Conservation (phyloP, 2,888 invertebrate genomes). For the Nephrotoma appendiculata region DNA sequence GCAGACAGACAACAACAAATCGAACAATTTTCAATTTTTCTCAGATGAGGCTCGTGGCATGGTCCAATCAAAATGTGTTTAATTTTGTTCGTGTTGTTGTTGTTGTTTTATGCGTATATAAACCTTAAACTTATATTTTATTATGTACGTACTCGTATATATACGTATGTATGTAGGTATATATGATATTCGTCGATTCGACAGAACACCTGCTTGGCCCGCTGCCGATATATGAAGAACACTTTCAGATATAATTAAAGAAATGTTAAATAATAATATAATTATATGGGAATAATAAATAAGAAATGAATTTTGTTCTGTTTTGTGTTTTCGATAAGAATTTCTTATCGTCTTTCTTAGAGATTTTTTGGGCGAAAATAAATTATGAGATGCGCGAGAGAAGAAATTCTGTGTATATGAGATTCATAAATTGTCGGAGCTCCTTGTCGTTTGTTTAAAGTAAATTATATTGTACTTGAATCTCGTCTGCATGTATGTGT, state of each 20-base stretch:
- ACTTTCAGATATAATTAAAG: conserved; percentile 6
- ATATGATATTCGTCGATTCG: neutral
- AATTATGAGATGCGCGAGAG: neutral
- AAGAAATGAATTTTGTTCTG: neutral
- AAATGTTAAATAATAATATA: conserved; percentile 5
- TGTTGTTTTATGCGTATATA: neutral
- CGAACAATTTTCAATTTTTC: neutral
- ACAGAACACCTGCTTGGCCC: conserved; percentile 4
- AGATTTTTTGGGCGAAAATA: neutral
- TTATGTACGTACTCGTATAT: neutral
- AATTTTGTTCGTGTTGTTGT: neutral
- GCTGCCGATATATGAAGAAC: conserved; percentile 1
- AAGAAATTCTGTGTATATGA: neutral
- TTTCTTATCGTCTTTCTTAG: neutral
- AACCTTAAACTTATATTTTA: neutral
- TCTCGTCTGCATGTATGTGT: neutral
- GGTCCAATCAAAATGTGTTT: conserved; percentile 1
- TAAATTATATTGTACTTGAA: neutral
- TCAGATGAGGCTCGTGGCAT: conserved; percentile 6
- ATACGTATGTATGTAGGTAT: neutral
- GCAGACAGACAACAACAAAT: neutral
- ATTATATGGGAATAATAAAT: neutral
- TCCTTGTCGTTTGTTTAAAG: neutral
- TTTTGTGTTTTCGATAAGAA: neutral
- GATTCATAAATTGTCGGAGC: neutral